Conservation (phyloP, 2,797 vertebrate species). For the Esox masquinongy region DNA sequence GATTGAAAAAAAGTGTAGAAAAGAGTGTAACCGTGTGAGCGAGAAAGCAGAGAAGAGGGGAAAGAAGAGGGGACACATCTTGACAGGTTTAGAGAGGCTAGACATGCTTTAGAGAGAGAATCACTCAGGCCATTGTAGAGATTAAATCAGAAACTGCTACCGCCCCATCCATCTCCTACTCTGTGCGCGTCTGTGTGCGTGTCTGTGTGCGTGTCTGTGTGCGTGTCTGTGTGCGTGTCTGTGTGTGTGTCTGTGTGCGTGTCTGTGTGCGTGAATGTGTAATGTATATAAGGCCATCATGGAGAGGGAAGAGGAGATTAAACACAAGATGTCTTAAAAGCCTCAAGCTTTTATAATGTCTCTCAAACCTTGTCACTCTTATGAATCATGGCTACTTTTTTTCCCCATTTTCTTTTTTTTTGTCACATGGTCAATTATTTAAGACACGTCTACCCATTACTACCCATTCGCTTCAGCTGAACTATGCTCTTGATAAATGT, state of each 20-base stretch:
- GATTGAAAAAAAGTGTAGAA: no score
- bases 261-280: not conserved
- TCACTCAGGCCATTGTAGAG: slow-evolving; percentile 52
- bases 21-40: no score
- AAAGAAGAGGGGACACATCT: slow-evolving; percentile 7
- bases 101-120: slow-evolving; percentile 51
- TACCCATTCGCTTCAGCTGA: not conserved
- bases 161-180: slow-evolving; percentile 54
- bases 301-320: not conserved
- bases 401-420: slow-evolving; percentile 30
- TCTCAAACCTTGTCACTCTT: slow-evolving; percentile 24
- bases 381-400: slow-evolving; percentile 42
- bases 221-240: slow-evolving; percentile 12
- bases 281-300: slow-evolving; percentile 5
- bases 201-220: slow-evolving; percentile 23
- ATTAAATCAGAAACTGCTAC: slow-evolving; percentile 56
- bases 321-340: slow-evolving; percentile 40
- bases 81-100: slow-evolving; percentile 42
- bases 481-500: slow-evolving; percentile 1
- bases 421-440: slow-evolving; percentile 16
- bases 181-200: slow-evolving; percentile 11
- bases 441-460: slow-evolving; percentile 3
- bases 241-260: slow-evolving; percentile 24
- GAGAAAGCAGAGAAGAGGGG: slow-evolving; percentile 1
- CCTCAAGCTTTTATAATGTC: slow-evolving; percentile 34